Percentiles rank a stretch among this genome's conserved stretches.
These are phyloP conservation scores for rabbit (Oryctolagus cuniculus) DNA, from an alignment of 2,113 vertebrate species.

Conservation along the genomic window DNA sequence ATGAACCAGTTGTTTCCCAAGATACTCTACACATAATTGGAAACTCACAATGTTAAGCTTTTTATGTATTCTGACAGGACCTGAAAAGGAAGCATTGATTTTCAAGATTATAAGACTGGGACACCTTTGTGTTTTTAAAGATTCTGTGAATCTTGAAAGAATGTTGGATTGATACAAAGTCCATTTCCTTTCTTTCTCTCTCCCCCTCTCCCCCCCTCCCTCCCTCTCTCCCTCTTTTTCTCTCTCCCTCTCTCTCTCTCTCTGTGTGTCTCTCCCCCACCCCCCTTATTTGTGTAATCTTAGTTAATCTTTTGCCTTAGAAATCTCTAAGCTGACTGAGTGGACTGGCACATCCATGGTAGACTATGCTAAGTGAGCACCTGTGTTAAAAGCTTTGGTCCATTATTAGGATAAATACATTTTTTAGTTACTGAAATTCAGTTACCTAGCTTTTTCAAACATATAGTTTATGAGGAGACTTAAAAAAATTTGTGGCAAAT, in stretches of 20 bases:
- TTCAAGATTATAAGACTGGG: constrained; percentile 23
- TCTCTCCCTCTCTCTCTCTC: too few species aligned
- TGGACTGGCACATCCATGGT: constrained; percentile 23
- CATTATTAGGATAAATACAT: background rate
- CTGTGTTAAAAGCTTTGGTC: constrained; percentile 5
- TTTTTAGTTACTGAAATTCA: constrained; percentile 8
- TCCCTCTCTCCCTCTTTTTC: too few species aligned
- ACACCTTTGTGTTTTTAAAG: constrained; percentile 47
- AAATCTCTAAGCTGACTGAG: background rate
- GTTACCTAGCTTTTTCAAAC: background rate
- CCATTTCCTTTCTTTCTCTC: background rate
- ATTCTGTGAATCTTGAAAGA: background rate
- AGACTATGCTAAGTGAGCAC: constrained; percentile 13
- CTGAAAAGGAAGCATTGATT: background rate
- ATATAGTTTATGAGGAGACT: background rate
- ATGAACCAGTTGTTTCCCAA: constrained; percentile 40
- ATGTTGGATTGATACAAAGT: constrained; percentile 32
- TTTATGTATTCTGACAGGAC: constrained; percentile 56
- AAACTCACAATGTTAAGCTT: constrained; percentile 9
- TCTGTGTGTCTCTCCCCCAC: too few species aligned
- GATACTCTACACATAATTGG: constrained; percentile 1
- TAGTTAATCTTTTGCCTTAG: constrained; percentile 50
- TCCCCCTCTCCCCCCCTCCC: too few species aligned
- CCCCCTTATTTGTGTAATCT: constrained; percentile 14
- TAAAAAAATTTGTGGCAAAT: too few species aligned